Evolutionary conservation across 1,140 invertebrate genomes (phyloP).

Genomic region (Drosophila novamexicana): DNA sequence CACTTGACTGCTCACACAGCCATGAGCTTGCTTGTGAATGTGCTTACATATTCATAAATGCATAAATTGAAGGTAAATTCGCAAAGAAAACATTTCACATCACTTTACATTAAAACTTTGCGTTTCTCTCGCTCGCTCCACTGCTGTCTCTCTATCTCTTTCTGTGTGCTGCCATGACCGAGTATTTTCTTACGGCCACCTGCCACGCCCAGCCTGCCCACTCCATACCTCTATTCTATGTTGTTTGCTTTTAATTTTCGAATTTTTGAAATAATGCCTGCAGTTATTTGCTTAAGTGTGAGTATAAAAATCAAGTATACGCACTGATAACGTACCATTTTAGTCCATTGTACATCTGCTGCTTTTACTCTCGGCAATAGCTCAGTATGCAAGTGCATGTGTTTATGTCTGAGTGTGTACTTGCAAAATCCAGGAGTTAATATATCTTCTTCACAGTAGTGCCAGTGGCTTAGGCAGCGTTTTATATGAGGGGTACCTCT

Average conservation of each 20-base stretch:
- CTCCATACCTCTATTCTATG: conserved; percentile 29
- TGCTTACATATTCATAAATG: conserved; percentile 83
- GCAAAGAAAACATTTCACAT: conserved; percentile 81
- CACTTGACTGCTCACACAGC: conserved; percentile 71
- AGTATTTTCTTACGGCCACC: conserved; percentile 67
- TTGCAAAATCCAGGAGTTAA: background rate
- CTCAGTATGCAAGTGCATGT: conserved; percentile 3
- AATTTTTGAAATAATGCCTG: conserved; percentile 82
- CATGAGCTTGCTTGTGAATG: conserved; percentile 51
- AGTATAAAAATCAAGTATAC: conserved; percentile 83
- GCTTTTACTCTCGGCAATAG: conserved; percentile 16
- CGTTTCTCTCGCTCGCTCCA: conserved; percentile 16
- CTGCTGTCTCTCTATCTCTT: conserved; percentile 3
- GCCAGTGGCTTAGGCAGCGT: conserved; percentile 27
- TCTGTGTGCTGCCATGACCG: conserved; percentile 34
- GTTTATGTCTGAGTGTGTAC: background rate
- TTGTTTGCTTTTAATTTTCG: conserved; percentile 83
- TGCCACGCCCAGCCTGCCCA: conserved; percentile 4
- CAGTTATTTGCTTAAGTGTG: conserved; percentile 83
- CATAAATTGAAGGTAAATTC: conserved; percentile 83
- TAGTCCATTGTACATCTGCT: conserved; percentile 47
- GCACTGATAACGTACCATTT: conserved; percentile 76
- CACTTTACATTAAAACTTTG: conserved; percentile 77
- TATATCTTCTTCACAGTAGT: conserved; percentile 16
- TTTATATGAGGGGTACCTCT: background rate